Conservation (phyloP, 2,888 invertebrate genomes). For the Napeogenes inachia region DNA sequence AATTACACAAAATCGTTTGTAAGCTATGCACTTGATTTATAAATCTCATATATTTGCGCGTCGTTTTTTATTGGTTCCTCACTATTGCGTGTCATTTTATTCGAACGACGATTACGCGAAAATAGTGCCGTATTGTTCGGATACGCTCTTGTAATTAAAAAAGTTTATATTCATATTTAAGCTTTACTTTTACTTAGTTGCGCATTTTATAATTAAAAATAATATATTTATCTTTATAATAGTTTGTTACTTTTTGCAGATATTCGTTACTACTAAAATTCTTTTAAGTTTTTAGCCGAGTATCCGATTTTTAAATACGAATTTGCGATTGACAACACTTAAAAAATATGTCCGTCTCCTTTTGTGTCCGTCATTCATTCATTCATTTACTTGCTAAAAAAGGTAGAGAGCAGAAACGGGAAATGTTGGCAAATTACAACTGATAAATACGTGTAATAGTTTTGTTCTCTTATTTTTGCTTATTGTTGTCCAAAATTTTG, state of each 20-base stretch:
- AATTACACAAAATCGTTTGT: conserved; percentile 52
- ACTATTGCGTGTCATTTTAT: conserved; percentile 75
- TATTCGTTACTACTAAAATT: background rate
- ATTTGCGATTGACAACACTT: conserved; percentile 35
- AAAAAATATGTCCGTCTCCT: conserved; percentile 43
- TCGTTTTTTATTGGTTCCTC: conserved; percentile 71
- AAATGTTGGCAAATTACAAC: conserved; percentile 72
- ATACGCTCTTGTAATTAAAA: conserved; percentile 29
- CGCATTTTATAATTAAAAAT: background rate
- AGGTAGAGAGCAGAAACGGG: conserved; percentile 54
- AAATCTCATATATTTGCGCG: conserved; percentile 69
- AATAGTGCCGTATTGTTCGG: conserved; percentile 52
- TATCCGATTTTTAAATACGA: conserved; percentile 34
- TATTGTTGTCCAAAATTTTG: conserved; percentile 24
- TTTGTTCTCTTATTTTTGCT: conserved; percentile 40
- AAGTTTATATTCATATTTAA: background rate
- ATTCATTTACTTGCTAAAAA: conserved; percentile 66
- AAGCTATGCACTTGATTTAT: conserved; percentile 59
- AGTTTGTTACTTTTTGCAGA: background rate
- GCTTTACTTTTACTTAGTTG: background rate
- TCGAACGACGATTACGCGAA: conserved; percentile 59
- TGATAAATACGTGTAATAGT: conserved; percentile 64
- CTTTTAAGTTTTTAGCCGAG: conserved; percentile 1
- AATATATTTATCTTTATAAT: background rate
- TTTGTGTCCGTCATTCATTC: conserved; percentile 53